phyloP scores from a whole-genome alignment of 2,888 invertebrate species.

The Orthosia gracilis region DNA sequence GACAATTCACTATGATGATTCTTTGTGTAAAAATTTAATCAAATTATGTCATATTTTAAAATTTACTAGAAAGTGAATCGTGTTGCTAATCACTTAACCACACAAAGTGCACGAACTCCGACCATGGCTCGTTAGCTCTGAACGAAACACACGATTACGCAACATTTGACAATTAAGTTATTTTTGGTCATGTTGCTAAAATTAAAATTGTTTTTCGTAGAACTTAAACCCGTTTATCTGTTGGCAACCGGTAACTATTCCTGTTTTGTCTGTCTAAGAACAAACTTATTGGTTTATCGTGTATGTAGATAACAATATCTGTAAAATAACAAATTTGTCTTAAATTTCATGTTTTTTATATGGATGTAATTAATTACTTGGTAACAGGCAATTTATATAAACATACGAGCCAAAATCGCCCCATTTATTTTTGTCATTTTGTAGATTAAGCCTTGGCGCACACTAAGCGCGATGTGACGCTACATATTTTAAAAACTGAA shows the following conservation, averaged over 20 bases:
- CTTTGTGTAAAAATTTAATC: constrained; percentile 34
- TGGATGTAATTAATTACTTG: constrained; percentile 58
- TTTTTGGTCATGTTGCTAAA: constrained; percentile 62
- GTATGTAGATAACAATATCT: constrained; percentile 60
- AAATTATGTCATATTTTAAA: constrained; percentile 18
- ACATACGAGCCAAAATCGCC: constrained; percentile 18
- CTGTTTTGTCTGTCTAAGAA: constrained; percentile 67
- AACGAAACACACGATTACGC: constrained; percentile 39
- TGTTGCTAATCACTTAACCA: neutral
- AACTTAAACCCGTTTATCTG: constrained; percentile 53
- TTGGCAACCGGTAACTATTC: constrained; percentile 62
- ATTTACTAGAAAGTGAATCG: constrained; percentile 8
- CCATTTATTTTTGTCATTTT: constrained; percentile 27
- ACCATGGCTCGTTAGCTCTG: constrained; percentile 37
- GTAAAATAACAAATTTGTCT: constrained; percentile 66
- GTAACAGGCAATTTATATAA: constrained; percentile 58
- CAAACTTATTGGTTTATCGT: constrained; percentile 56
- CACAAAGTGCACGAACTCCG: constrained; percentile 37
- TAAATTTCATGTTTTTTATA: constrained; percentile 48
- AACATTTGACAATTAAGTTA: constrained; percentile 57
- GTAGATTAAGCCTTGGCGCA: constrained; percentile 27
- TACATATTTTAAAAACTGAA: too few relatives aligned
- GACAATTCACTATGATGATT: constrained; percentile 6
- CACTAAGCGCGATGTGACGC: neutral
- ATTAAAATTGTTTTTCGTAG: constrained; percentile 56